A percentile compares a stretch with the other conserved stretches of the same genome.
These are phyloP conservation scores for Eucidaris tribuloides DNA, from an alignment of 35 echinoderm and acorn worm genomes.

Conservation along the genomic window DNA sequence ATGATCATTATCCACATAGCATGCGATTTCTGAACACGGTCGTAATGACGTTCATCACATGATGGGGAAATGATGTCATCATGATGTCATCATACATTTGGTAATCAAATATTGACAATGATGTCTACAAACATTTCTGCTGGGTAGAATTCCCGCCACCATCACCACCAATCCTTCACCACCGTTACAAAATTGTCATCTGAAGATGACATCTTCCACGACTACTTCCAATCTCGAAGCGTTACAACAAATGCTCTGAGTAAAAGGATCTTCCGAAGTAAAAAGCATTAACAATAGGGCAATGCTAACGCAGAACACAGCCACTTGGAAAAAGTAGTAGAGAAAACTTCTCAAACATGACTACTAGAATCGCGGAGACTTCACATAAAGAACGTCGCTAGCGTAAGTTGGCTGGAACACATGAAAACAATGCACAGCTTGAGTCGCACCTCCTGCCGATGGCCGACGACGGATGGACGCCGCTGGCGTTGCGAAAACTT, in stretches of 20 bases:
- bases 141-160: too few relatives aligned
- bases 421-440: conserved; percentile 33
- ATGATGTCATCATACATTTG: too few relatives aligned
- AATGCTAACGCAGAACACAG: conserved; percentile 11
- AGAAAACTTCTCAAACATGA: not conserved
- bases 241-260: conserved; percentile 21
- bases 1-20: too few relatives aligned
- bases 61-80: too few relatives aligned
- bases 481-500: conserved; percentile 7
- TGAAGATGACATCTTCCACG: too few relatives aligned
- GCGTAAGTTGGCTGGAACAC: conserved; percentile 22
- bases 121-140: too few relatives aligned
- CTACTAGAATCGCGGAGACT: conserved; percentile 7
- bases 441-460: conserved; percentile 14
- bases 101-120: too few relatives aligned
- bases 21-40: too few relatives aligned
- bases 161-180: too few relatives aligned
- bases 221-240: too few relatives aligned
- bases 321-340: conserved; percentile 30
- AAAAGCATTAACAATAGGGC: conserved; percentile 14
- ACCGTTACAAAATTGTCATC: too few relatives aligned
- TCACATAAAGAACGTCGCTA: not conserved
- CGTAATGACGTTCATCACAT: too few relatives aligned
- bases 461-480: not conserved
- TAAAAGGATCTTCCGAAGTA: conserved; percentile 19